Percentiles rank a stretch among this genome's conserved stretches.
Conservation (phyloP, 2,113 vertebrate species). For the Leucosticte australis region DNA sequence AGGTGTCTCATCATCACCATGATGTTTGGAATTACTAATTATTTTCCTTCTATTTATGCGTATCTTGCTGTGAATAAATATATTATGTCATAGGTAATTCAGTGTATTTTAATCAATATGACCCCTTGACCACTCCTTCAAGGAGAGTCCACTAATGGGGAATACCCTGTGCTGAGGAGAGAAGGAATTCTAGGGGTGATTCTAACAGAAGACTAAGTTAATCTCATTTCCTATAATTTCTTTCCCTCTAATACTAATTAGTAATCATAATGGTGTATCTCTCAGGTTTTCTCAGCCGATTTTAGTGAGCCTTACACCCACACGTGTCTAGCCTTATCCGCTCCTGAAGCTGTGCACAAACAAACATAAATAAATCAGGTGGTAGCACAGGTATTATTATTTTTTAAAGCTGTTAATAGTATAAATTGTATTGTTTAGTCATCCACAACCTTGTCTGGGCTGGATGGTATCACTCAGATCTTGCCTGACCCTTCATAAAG, state of each 20-base stretch:
- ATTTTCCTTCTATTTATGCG: slow-evolving; percentile 50
- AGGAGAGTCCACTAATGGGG: not conserved
- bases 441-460: not conserved
- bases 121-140: not conserved
- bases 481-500: not conserved
- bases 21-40: slow-evolving; percentile 70
- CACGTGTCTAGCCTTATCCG: not conserved
- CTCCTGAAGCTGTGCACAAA: not conserved
- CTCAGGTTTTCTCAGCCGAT: not conserved
- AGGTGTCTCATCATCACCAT: slow-evolving; percentile 72
- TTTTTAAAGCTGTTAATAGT: not conserved
- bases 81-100: not conserved
- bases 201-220: not conserved
- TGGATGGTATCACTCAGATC: not conserved
- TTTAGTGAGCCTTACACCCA: not conserved
- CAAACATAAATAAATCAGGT: not conserved
- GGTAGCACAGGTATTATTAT: not conserved
- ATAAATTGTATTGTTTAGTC: not conserved
- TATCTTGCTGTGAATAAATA: slow-evolving; percentile 36
- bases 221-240: not conserved
- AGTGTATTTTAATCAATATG: slow-evolving; percentile 28
- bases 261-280: not conserved
- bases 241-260: not conserved
- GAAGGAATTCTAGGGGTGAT: not conserved
- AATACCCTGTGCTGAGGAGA: not conserved